Base-by-base conservation (phyloP, 2,113 vertebrate species). In the Eleginops maclovinus region DNA sequence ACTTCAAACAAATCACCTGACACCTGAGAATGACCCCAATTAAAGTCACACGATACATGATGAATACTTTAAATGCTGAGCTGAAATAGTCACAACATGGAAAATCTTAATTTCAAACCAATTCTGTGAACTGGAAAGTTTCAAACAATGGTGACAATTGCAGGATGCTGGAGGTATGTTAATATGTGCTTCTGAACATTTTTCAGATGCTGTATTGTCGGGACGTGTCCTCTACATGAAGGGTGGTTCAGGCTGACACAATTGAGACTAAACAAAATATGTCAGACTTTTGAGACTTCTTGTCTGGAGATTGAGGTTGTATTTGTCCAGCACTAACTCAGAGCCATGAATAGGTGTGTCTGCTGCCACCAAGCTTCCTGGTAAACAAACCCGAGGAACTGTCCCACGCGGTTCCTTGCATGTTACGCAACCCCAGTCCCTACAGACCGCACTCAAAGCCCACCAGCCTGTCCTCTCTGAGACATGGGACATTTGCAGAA, bases 291-390 rank as follows among this genome's bases (percentile, higher is more conserved):
- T 19, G 51, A n/a, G 54, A 74, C 24, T 28, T 21, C 51, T 68
- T 46, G 59, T 58, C 65, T 62, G 66, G 24, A 19, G 80, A 71
- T 47, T 13, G 46, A 74, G 17, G 58, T 56, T 58, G 75, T 81
- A 78, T 86, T 87, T 84, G 70, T 81, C 70, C 65, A 79, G 3
- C 44, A 54, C 22, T 73, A 87, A 93, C 92, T 91, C 75, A 87
- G 68, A 91, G 82, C 68, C 73, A 78, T 64, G 68, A 75, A 81
- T 72, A 56, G 83, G 86, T 68, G 70, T 68, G 86, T 66, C 79
- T 60, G 68, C 73, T 89, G 84, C 73, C 76, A 79, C 66, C 31
- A 2, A 66, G 71, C 63, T 89, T 89, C 85, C 87, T 78, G 53
- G 69, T 79, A 85, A 93, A 93, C 86, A 92, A 59, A 44, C 77